These are phyloP conservation scores for Tonatia bakeri DNA, from an alignment of 2,113 vertebrate genomes.

Conservation along the genomic window DNA sequence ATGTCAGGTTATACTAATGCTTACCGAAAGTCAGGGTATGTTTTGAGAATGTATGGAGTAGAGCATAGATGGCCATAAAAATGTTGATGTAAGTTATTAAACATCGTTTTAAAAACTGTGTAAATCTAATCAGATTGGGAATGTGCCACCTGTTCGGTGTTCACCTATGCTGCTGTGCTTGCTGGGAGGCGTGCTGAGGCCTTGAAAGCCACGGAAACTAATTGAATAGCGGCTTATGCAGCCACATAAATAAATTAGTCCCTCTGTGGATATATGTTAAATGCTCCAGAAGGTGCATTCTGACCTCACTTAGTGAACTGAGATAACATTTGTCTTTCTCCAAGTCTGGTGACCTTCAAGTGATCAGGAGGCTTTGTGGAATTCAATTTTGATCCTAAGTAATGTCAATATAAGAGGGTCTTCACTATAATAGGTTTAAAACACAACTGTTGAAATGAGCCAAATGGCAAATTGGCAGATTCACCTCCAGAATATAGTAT, in stretches of 20 bases:
- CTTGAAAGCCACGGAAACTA: not conserved
- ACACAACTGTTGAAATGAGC: not conserved
- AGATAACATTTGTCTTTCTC: not conserved
- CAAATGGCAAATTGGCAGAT: not conserved
- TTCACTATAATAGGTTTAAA: not conserved
- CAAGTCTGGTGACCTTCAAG: not conserved
- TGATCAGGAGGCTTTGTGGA: not conserved
- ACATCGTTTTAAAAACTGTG: not conserved
- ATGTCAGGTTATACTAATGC: not conserved
- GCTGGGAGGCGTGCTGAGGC: not conserved
- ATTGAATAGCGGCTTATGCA: not conserved
- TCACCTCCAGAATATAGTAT: not conserved
- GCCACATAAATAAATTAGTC: not conserved
- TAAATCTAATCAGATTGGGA: conserved; percentile 2
- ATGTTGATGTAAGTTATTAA: not conserved
- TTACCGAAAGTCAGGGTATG: not conserved
- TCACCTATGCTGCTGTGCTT: not conserved
- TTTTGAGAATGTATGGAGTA: not conserved
- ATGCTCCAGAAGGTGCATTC: conserved; percentile 8
- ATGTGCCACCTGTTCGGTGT: not conserved
- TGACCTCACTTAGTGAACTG: not conserved
- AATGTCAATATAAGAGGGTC: not conserved
- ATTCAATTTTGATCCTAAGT: not conserved
- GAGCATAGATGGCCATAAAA: not conserved
- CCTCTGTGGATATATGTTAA: not conserved